Conservation (phyloP, 2,888 invertebrate species). For the Pinctada fucata region DNA sequence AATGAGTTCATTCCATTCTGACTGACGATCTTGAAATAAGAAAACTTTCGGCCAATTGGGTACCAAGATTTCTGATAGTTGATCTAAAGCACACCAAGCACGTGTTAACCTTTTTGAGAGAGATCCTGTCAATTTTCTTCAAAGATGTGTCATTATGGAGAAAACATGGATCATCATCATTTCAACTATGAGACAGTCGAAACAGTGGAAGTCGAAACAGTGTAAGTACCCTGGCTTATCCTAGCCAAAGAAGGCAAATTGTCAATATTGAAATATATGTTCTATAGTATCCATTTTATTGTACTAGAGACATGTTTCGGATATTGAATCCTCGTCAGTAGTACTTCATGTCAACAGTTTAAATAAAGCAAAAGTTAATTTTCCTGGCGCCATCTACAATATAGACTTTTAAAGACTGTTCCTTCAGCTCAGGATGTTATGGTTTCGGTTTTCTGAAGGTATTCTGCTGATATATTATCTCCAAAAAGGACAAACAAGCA, state of each 20-base stretch:
- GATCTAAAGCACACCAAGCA: neutral
- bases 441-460: neutral
- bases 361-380: too few species aligned
- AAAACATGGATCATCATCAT: neutral
- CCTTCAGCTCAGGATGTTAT: neutral
- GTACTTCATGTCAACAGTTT: too few species aligned
- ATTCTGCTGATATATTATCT: neutral
- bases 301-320: too few species aligned
- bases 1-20: constrained; percentile 29
- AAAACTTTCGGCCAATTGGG: constrained; percentile 26
- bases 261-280: too few species aligned
- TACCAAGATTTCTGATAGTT: constrained; percentile 13
- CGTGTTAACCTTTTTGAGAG: neutral
- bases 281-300: too few species aligned
- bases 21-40: constrained; percentile 26
- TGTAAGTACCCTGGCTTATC: neutral
- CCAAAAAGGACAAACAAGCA: neutral
- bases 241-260: neutral
- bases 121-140: neutral
- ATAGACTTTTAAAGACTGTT: neutral
- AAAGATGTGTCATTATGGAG: neutral
- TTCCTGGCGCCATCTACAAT: too few species aligned
- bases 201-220: neutral
- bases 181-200: neutral
- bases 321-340: too few species aligned